Conservation (phyloP, 2,888 invertebrate genomes). For the Cybosia mesomella region DNA sequence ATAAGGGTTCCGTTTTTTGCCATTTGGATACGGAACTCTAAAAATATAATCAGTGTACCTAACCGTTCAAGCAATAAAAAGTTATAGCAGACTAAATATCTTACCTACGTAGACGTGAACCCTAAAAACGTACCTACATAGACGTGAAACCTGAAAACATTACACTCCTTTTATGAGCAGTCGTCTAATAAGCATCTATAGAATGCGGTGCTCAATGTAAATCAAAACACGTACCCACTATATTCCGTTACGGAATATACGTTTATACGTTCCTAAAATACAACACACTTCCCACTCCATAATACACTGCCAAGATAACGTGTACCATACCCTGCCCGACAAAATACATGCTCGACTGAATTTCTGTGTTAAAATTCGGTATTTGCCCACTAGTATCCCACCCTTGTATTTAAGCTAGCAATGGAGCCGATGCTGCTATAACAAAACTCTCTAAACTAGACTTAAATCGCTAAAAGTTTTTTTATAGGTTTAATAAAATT, state of each 20-base stretch:
- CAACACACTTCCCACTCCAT: constrained; percentile 20
- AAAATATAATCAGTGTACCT: not conserved
- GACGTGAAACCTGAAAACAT: not conserved
- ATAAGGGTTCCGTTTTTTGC: too few species aligned
- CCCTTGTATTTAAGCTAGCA: constrained; percentile 45
- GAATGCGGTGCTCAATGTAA: constrained; percentile 6
- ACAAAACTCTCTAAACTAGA: not conserved
- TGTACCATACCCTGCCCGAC: constrained; percentile 33
- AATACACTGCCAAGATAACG: constrained; percentile 33
- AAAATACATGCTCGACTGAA: constrained; percentile 48
- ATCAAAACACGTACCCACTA: constrained; percentile 8
- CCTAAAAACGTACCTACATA: too few species aligned
- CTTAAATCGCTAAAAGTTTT: not conserved
- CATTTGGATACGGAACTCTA: too few species aligned
- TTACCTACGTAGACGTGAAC: too few species aligned
- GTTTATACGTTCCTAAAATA: constrained; percentile 24
- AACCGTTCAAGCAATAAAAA: not conserved
- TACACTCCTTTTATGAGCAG: not conserved
- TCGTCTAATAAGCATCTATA: not conserved
- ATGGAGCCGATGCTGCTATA: not conserved
- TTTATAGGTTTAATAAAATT: too few species aligned
- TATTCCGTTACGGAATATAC: constrained; percentile 6
- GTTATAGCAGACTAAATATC: not conserved
- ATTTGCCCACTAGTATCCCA: constrained; percentile 38
- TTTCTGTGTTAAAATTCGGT: constrained; percentile 53